Evolutionary conservation across 2,888 invertebrate genomes (phyloP).

Genomic region (Bellardia pandia): DNA sequence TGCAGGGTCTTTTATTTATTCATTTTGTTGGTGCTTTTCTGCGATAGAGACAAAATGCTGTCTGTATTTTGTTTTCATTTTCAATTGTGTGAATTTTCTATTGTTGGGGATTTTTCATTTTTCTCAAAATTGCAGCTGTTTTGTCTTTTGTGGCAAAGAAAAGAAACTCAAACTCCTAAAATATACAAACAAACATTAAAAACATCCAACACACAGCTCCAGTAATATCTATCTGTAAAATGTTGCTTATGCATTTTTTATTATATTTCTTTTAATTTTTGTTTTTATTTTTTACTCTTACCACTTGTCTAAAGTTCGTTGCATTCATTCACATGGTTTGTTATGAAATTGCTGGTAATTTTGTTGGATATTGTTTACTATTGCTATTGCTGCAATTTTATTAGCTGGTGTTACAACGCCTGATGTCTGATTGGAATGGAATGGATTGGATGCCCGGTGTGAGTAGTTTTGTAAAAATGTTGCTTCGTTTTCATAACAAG

Average conservation of each 20-base stretch:
- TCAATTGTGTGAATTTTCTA: slow-evolving; percentile 55
- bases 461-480: slow-evolving; percentile 37
- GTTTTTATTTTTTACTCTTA: slow-evolving; percentile 12
- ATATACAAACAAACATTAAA: neutral
- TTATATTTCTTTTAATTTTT: neutral
- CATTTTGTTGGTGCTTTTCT: neutral
- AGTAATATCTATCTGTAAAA: neutral
- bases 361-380: slow-evolving; percentile 42
- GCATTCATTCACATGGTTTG: slow-evolving; percentile 59
- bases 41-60: neutral
- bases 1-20: slow-evolving; percentile 55
- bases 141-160: slow-evolving; percentile 13
- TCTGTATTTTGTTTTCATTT: slow-evolving; percentile 39
- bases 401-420: slow-evolving; percentile 44
- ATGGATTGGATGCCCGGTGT: slow-evolving; percentile 29
- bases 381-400: slow-evolving; percentile 28
- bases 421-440: neutral
- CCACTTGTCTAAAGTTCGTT: slow-evolving; percentile 66
- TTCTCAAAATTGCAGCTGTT: slow-evolving; percentile 51
- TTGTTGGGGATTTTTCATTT: slow-evolving; percentile 41
- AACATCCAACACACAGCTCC: too few species aligned
- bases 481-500: slow-evolving; percentile 39
- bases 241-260: neutral
- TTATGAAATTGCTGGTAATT: slow-evolving; percentile 64
- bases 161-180: slow-evolving; percentile 30